A percentile compares a stretch with the other conserved stretches of the same genome.
Evolutionary conservation across 2,888 invertebrate species (phyloP).

Genomic region (Julus scanicus): DNA sequence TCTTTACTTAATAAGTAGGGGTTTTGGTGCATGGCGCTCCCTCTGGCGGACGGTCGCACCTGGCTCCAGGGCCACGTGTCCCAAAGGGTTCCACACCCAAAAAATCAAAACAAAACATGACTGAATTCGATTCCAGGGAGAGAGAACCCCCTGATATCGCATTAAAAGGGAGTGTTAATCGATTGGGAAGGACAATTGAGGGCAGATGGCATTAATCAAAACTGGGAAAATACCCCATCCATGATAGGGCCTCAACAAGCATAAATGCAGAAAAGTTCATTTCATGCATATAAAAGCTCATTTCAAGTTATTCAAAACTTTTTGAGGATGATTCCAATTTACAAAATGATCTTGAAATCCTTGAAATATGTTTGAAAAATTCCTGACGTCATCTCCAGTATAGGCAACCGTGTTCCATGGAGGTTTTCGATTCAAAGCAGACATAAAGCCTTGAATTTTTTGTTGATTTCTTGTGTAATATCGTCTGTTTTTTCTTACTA

Average conservation of each 20-base stretch:
- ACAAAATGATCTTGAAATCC: too few species aligned
- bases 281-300: too few species aligned
- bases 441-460: not conserved
- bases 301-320: too few species aligned
- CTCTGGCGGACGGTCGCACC: not conserved
- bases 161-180: not conserved
- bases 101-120: not conserved
- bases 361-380: too few species aligned
- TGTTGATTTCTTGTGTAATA: not conserved
- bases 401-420: too few species aligned
- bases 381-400: too few species aligned
- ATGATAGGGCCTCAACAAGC: not conserved
- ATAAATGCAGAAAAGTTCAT: too few species aligned
- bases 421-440: not conserved
- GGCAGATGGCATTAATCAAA: not conserved
- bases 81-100: not conserved
- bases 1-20: not conserved
- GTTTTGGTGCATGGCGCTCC: not conserved
- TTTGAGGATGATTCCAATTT: too few species aligned
- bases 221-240: not conserved
- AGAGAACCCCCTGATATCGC: not conserved
- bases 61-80: not conserved
- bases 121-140: not conserved
- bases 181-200: not conserved
- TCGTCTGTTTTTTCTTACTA: too few species aligned